phyloP scores from a whole-genome alignment of 1,140 invertebrate species.

The Euglossa dilemma region DNA sequence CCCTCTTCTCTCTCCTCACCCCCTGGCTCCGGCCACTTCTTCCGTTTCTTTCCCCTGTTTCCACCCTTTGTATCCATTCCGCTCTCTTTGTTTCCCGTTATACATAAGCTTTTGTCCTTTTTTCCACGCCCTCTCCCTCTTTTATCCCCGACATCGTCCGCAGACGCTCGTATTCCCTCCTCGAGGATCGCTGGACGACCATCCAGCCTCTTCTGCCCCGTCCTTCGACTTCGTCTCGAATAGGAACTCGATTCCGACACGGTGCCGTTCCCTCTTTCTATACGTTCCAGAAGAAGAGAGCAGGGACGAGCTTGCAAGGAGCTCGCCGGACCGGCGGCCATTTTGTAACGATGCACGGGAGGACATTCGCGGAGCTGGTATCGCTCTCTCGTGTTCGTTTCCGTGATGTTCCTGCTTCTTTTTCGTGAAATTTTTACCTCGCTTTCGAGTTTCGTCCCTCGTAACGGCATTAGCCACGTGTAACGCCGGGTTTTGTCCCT shows the following conservation, averaged over 20 bases:
- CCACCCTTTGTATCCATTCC: background rate
- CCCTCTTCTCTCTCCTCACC: no score
- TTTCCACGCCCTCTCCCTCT: no score
- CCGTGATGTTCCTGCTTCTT: background rate
- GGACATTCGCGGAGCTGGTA: background rate
- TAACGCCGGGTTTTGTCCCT: background rate
- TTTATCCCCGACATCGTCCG: background rate
- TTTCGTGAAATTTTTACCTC: background rate
- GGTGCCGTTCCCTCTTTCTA: slow-evolving; percentile 36
- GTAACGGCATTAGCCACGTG: background rate
- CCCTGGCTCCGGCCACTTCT: background rate
- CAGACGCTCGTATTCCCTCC: background rate
- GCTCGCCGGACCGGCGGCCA: slow-evolving; percentile 4
- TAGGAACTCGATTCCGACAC: slow-evolving; percentile 61
- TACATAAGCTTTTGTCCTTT: background rate
- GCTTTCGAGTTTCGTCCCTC: no score
- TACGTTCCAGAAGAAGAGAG: background rate
- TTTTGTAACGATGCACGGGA: slow-evolving; percentile 10
- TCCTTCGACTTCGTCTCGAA: slow-evolving; percentile 45
- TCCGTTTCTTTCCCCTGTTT: background rate
- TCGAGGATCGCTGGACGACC: slow-evolving; percentile 53
- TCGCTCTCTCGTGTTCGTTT: no score
- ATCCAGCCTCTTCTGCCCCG: slow-evolving; percentile 38
- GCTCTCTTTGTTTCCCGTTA: slow-evolving; percentile 1
- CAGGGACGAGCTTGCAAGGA: slow-evolving; percentile 18